Base-by-base conservation (phyloP, 2,888 invertebrate genomes). In the Pheosia tremula region DNA sequence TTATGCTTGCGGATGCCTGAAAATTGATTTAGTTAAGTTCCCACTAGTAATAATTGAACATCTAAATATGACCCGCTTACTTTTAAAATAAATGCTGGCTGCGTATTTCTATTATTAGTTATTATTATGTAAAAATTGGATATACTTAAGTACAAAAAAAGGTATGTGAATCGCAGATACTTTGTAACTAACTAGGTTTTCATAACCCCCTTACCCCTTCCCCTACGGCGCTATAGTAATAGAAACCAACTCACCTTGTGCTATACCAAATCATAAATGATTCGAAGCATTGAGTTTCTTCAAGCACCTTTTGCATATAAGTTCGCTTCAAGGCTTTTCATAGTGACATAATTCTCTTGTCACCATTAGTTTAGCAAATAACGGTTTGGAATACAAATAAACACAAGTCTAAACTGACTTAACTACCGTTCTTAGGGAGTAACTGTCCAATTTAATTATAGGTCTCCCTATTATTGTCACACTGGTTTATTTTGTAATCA, bases 251-350 rank as follows among this genome's bases (percentile, higher is more conserved):
- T 47, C 47, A 47, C n/a, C 47, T 4, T 4, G 5, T n/a, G 78
- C 70, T 70, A 74, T 71, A 76, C 75, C 76, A 77, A 24, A 82
- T 83, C 84, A 84, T 82, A 80, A 85, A 86, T 81, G 75, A 75
- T 82, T 74, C 75, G 62, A 63, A 62, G 75, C 71, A 82, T 78
- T 80, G 77, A 77, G 76, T 83, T 84, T 80, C 78, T 81, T 79
- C 82, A 76, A 80, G 78, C 73, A 79, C 76, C 74, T 77, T 75
- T 77, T 79, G 74, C 79, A 73, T 80, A 80, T 80, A 79, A 72
- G 71, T 80, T 69, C 68, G 65, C 68, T 79, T 76, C 74, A 77
- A 74, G 62, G 75, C 69, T 77, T 66, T 73, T 74, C 72, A 74
- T 66, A 77, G 75, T 71, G 64, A 66, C 73, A 75, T 80, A 79